phyloP scores from a whole-genome alignment of 2,888 invertebrate genomes.

The Caenorhabditis sinica region DNA sequence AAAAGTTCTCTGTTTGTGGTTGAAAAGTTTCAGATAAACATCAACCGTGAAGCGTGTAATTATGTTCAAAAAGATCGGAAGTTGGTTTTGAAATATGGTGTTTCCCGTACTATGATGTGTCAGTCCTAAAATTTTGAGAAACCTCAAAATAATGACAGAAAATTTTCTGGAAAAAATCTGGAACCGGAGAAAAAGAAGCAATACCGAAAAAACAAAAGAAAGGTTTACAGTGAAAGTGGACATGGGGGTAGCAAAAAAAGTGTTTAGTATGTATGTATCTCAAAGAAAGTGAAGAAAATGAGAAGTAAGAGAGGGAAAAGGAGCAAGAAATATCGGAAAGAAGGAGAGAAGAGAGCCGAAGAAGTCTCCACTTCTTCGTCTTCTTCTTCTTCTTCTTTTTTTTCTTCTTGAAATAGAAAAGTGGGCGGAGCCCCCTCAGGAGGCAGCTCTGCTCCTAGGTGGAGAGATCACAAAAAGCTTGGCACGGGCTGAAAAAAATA shows the following conservation, averaged over 20 bases:
- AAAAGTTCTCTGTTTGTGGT: not conserved
- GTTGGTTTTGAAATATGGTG: not conserved
- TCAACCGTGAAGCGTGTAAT: not conserved
- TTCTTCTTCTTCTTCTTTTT: no score
- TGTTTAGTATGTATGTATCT: constrained; percentile 68
- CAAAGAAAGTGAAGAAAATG: constrained; percentile 37
- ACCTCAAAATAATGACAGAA: not conserved
- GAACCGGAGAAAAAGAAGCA: not conserved
- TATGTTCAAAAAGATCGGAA: not conserved
- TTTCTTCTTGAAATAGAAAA: constrained; percentile 38
- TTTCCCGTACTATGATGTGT: not conserved
- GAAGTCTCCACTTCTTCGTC: constrained; percentile 15
- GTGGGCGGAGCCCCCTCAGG: constrained; percentile 5
- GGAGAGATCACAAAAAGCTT: constrained; percentile 38
- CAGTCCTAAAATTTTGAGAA: not conserved
- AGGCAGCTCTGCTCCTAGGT: constrained; percentile 23
- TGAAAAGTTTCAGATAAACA: not conserved
- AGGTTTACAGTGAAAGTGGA: constrained; percentile 42
- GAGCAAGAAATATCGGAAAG: constrained; percentile 12
- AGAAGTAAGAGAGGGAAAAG: constrained; percentile 23
- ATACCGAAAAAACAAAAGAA: constrained; percentile 28
- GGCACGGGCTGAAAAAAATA: constrained; percentile 20
- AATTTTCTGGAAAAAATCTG: not conserved
- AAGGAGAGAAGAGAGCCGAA: constrained; percentile 16
- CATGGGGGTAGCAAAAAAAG: constrained; percentile 39